Conservation (phyloP, 2,888 invertebrate genomes). For the Rotaria magnacalcarata region DNA sequence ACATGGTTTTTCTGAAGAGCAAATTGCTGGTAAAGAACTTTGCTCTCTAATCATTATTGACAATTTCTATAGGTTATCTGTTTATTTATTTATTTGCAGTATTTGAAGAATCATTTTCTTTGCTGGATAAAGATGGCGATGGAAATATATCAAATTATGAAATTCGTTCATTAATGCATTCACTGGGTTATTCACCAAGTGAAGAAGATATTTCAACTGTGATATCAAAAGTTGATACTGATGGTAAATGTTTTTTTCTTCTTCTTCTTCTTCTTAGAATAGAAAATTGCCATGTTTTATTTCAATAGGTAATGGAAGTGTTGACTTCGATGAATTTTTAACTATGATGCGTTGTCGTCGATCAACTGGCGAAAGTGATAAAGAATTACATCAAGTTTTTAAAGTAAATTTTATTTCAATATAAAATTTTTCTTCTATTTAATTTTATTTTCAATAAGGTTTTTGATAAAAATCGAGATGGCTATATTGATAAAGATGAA, state of each 20-base stretch:
- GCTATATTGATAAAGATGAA: constrained; percentile 38
- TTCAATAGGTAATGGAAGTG: neutral
- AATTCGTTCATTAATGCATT: constrained; percentile 25
- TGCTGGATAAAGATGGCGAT: neutral
- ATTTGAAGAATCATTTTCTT: constrained; percentile 30
- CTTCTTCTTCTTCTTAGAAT: neutral
- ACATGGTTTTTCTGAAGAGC: constrained; percentile 32
- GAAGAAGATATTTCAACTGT: constrained; percentile 35
- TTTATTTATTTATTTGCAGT: neutral
- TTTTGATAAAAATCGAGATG: constrained; percentile 31
- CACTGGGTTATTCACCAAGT: constrained; percentile 15
- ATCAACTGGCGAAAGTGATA: constrained; percentile 5
- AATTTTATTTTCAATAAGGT: neutral
- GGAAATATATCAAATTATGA: constrained; percentile 25
- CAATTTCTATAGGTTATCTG: neutral
- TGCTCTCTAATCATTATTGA: neutral
- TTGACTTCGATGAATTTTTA: constrained; percentile 36
- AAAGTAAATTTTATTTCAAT: neutral
- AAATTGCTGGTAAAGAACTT: neutral
- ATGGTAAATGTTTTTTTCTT: neutral
- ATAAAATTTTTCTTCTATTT: neutral
- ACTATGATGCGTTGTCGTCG: neutral
- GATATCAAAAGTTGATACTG: constrained; percentile 15
- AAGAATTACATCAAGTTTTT: constrained; percentile 2
- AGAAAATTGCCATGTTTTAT: neutral